Conservation (phyloP, 2,888 invertebrate genomes). For the Zaprionus obscuricornis region DNA sequence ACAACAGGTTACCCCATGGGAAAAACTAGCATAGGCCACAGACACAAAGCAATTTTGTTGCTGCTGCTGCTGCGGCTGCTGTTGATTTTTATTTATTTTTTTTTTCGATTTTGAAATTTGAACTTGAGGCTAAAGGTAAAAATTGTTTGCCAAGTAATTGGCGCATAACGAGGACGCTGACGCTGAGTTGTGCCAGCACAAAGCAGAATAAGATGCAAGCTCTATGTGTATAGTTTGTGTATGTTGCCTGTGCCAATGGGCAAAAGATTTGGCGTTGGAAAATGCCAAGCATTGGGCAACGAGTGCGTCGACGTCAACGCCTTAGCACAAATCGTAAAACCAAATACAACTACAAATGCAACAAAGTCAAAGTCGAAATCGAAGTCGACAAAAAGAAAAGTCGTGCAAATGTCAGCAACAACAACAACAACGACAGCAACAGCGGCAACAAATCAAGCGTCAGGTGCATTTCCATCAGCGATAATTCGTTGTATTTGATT, state of each 20-base stretch:
- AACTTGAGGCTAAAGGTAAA: slow-evolving; percentile 84
- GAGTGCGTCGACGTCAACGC: no score
- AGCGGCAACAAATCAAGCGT: slow-evolving; percentile 67
- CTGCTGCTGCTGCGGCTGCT: slow-evolving; percentile 34
- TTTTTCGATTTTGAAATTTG: slow-evolving; percentile 83
- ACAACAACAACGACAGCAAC: slow-evolving; percentile 15
- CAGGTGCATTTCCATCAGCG: slow-evolving; percentile 83
- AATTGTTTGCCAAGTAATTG: slow-evolving; percentile 83
- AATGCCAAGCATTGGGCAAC: no score
- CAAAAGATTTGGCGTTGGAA: slow-evolving; percentile 17
- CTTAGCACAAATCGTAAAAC: no score
- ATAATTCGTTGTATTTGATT: slow-evolving; percentile 65
- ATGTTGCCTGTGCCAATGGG: slow-evolving; percentile 21
- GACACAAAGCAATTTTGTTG: slow-evolving; percentile 58
- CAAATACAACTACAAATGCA: no score
- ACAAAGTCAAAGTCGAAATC: no score
- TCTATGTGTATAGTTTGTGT: not conserved
- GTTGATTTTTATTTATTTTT: no score
- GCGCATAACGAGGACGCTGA: slow-evolving; percentile 66
- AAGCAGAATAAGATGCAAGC: not conserved
- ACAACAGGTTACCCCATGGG: slow-evolving; percentile 79
- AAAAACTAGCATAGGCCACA: slow-evolving; percentile 57
- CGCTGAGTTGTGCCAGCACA: slow-evolving; percentile 20
- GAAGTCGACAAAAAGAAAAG: slow-evolving; percentile 22
- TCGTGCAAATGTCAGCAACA: slow-evolving; percentile 63